These are phyloP conservation scores for Pristionchus fissidentatus DNA, from an alignment of 2,888 invertebrate species.

Conservation along the genomic window DNA sequence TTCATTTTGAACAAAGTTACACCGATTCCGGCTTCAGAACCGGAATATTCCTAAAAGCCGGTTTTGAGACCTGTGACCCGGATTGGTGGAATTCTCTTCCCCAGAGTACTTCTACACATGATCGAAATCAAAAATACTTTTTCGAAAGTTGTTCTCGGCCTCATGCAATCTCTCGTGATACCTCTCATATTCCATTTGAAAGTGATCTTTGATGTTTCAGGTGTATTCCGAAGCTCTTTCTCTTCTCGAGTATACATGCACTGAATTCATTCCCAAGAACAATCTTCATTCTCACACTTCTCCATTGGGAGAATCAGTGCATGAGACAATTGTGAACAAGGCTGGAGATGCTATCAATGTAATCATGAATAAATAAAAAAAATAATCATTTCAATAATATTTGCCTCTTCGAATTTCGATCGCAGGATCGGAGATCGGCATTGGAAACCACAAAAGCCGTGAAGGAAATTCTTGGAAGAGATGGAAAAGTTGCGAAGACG, in stretches of 20 bases:
- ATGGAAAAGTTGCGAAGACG: conserved; percentile 20
- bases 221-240: conserved; percentile 29
- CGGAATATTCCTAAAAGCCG: no score
- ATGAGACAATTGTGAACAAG: conserved; percentile 33
- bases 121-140: no score
- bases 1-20: no score
- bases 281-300: neutral
- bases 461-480: conserved; percentile 14
- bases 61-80: no score
- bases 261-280: conserved; percentile 35
- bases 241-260: conserved; percentile 27
- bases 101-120: no score
- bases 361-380: neutral
- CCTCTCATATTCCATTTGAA: no score
- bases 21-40: no score
- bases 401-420: neutral
- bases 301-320: neutral
- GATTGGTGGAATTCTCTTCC: no score
- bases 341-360: conserved; percentile 47
- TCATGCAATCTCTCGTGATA: no score
- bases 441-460: conserved; percentile 17
- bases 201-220: conserved; percentile 17
- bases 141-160: no score
- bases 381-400: no score
- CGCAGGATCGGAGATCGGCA: conserved; percentile 22